Evolutionary conservation across 1,140 invertebrate species (phyloP).

Genomic region (Drosophila ercepeae): DNA sequence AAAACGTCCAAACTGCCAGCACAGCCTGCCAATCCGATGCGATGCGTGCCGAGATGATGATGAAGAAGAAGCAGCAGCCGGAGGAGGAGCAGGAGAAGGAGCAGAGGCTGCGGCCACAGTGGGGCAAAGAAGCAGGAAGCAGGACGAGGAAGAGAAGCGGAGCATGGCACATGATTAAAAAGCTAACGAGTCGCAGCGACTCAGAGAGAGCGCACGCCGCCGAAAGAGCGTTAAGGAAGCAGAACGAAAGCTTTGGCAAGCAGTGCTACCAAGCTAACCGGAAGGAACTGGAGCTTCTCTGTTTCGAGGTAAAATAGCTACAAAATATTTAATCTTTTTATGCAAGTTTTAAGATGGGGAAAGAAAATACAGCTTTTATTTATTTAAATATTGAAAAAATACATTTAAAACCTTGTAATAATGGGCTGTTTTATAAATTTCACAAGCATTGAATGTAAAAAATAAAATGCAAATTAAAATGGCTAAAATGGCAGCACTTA

Average conservation of each 20-base stretch:
- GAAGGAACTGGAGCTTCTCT: neutral
- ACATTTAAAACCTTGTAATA: too few relatives aligned
- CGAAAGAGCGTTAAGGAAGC: neutral
- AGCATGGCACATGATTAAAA: slow-evolving; percentile 39
- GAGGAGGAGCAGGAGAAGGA: neutral
- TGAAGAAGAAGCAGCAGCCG: neutral
- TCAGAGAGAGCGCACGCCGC: slow-evolving; percentile 31
- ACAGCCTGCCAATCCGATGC: slow-evolving; percentile 3
- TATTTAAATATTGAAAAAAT: too few relatives aligned
- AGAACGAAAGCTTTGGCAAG: neutral
- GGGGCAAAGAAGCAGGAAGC: neutral
- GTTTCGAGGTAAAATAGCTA: neutral
- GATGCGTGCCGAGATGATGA: slow-evolving; percentile 13
- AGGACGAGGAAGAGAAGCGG: slow-evolving; percentile 2
- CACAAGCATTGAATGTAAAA: too few relatives aligned
- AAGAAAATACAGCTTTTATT: too few relatives aligned
- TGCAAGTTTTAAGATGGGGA: too few relatives aligned
- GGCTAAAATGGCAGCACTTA: neutral
- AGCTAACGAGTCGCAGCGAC: slow-evolving; percentile 27
- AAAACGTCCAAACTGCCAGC: neutral
- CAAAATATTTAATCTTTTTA: too few relatives aligned
- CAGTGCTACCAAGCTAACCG: slow-evolving; percentile 1
- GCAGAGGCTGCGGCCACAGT: neutral
- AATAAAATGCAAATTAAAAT: too few relatives aligned
- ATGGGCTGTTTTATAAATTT: too few relatives aligned